Evolutionary conservation across 2,797 vertebrate species (phyloP).

Genomic region (Darevskia nairensis): DNA sequence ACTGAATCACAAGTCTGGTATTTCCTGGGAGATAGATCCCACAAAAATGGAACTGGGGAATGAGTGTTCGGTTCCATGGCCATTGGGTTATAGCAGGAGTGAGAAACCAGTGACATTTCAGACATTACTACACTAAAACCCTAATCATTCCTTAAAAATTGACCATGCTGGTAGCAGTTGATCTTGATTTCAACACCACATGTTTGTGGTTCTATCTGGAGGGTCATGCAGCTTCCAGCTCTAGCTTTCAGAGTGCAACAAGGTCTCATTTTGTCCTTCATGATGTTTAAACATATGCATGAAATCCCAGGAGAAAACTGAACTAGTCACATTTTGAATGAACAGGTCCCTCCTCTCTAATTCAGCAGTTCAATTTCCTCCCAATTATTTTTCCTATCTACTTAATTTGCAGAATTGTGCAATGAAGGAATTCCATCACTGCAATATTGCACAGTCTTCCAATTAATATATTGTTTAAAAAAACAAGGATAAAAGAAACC

Average conservation of each 20-base stretch:
- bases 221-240: not conserved
- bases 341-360: not conserved
- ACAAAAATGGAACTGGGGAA: not conserved
- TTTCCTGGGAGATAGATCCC: not conserved
- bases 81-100: not conserved
- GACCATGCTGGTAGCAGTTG: not conserved
- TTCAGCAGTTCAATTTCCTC: not conserved
- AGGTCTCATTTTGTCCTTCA: not conserved
- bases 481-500: too few relatives aligned
- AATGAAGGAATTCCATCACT: not conserved
- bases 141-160: not conserved
- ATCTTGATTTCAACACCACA: not conserved
- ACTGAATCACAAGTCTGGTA: slow-evolving; percentile 7
- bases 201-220: too few relatives aligned
- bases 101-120: not conserved
- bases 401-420: not conserved
- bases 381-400: not conserved
- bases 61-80: not conserved
- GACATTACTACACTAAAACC: too few relatives aligned
- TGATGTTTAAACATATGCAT: not conserved
- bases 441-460: not conserved
- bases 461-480: too few relatives aligned
- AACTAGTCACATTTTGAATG: too few relatives aligned
- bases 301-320: not conserved
- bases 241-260: not conserved